phyloP scores from a whole-genome alignment of 2,113 vertebrate genomes.

The Rhegmatorhina hoffmannsi region DNA sequence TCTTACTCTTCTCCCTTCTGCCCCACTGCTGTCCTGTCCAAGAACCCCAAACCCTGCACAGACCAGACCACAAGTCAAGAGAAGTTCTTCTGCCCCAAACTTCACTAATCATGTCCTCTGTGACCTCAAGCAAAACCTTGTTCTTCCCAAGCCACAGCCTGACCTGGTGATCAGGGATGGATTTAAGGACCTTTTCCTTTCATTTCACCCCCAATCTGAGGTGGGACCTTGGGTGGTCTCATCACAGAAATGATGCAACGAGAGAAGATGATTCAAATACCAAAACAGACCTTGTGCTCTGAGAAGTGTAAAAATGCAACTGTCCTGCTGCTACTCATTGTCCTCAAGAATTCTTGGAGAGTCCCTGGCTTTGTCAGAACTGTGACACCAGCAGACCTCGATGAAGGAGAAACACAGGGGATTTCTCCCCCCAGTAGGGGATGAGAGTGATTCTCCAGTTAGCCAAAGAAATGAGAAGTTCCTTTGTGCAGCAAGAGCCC shows the following conservation, averaged over 20 bases:
- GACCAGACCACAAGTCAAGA: background rate
- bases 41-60: background rate
- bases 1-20: background rate
- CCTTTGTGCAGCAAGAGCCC: fast-evolving
- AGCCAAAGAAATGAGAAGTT: background rate
- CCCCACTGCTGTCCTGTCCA: background rate
- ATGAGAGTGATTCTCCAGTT: background rate
- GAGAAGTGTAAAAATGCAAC: background rate
- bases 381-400: background rate
- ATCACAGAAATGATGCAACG: background rate
- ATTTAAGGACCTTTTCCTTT: background rate
- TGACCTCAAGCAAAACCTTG: background rate
- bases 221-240: background rate
- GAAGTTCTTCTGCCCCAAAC: background rate
- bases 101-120: fast-evolving
- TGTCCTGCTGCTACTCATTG: background rate
- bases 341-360: background rate
- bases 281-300: background rate
- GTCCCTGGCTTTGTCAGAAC: background rate
- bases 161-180: background rate
- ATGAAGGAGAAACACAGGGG: background rate
- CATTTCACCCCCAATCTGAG: background rate
- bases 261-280: background rate
- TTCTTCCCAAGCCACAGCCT: background rate
- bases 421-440: background rate